Evolutionary conservation across 2,888 invertebrate species (phyloP).

Genomic region (Rhorus exstirpatorius): DNA sequence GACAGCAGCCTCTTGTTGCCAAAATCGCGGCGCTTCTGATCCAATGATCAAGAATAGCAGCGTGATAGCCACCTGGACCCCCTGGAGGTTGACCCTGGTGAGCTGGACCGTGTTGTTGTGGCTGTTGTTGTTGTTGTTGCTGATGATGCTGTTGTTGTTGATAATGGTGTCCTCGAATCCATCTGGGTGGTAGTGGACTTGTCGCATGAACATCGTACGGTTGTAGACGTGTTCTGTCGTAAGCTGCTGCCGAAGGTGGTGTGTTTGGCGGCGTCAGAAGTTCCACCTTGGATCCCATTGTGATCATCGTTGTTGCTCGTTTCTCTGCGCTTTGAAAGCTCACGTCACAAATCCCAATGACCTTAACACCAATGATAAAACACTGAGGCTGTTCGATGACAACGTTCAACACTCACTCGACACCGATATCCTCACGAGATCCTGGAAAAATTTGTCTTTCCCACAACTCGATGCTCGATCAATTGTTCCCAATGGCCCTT

Average conservation of each 20-base stretch:
- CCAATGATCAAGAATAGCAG: slow-evolving; percentile 82
- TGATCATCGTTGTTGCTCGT: slow-evolving; percentile 74
- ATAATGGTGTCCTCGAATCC: slow-evolving; percentile 75
- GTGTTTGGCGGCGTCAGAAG: slow-evolving; percentile 84
- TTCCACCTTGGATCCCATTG: slow-evolving; percentile 81
- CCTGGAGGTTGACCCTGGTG: slow-evolving; percentile 70
- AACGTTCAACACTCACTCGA: slow-evolving; percentile 18
- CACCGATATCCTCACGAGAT: slow-evolving; percentile 16
- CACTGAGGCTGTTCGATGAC: too few species aligned
- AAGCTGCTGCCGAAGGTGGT: slow-evolving; percentile 76
- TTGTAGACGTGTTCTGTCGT: slow-evolving; percentile 57
- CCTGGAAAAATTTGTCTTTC: too few species aligned
- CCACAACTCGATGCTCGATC: too few species aligned
- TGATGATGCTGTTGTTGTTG: slow-evolving; percentile 63
- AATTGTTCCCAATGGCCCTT: too few species aligned
- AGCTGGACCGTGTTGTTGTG: slow-evolving; percentile 67
- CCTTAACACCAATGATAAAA: neutral
- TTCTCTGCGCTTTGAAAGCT: neutral
- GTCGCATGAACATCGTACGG: slow-evolving; percentile 56
- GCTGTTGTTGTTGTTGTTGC: slow-evolving; percentile 64
- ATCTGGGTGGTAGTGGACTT: slow-evolving; percentile 72
- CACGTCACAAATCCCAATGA: slow-evolving; percentile 7
- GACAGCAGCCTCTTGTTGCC: slow-evolving; percentile 85
- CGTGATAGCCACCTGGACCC: slow-evolving; percentile 76
- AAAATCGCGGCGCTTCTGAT: slow-evolving; percentile 81